These are phyloP conservation scores for Drosophila yooni DNA, from an alignment of 2,888 invertebrate genomes.

Conservation along the genomic window DNA sequence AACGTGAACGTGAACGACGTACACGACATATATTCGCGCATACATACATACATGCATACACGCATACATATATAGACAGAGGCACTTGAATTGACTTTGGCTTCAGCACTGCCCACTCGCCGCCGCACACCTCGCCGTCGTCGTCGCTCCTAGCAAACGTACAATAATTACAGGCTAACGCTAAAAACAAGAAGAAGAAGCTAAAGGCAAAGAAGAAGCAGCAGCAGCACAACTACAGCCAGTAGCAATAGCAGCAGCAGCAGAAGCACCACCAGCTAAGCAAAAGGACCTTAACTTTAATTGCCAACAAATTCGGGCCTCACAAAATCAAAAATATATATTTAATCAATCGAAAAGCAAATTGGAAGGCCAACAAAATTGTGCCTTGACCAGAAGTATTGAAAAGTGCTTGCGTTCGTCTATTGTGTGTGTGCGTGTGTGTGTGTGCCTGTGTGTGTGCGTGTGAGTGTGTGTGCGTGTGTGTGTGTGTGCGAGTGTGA, in stretches of 20 bases:
- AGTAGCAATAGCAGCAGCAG: constrained; percentile 25
- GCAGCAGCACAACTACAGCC: constrained; percentile 15
- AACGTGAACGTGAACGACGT: constrained; percentile 53
- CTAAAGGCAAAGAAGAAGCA: constrained; percentile 37
- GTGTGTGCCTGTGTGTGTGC: neutral
- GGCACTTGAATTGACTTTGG: constrained; percentile 79
- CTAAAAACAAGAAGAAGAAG: constrained; percentile 43
- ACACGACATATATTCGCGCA: constrained; percentile 26
- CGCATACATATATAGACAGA: constrained; percentile 16
- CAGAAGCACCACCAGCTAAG: constrained; percentile 8
- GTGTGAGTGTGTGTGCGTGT: constrained; percentile 1
- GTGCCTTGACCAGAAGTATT: constrained; percentile 22
- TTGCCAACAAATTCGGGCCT: constrained; percentile 23
- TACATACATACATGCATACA: constrained; percentile 20
- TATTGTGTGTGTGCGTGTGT: constrained; percentile 12
- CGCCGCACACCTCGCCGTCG: constrained; percentile 3
- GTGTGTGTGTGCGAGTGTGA: constrained; percentile 17
- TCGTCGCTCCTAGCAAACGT: constrained; percentile 33
- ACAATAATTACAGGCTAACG: constrained; percentile 77
- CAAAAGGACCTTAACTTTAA: constrained; percentile 25
- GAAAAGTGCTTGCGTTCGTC: constrained; percentile 27
- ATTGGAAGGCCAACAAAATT: constrained; percentile 29
- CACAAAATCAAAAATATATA: constrained; percentile 12
- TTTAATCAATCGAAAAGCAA: constrained; percentile 24
- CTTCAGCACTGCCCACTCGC: constrained; percentile 20